Percentiles rank a stretch among this genome's conserved stretches.
Conservation (phyloP, 2,888 invertebrate genomes). For the Stratiomys singularior region DNA sequence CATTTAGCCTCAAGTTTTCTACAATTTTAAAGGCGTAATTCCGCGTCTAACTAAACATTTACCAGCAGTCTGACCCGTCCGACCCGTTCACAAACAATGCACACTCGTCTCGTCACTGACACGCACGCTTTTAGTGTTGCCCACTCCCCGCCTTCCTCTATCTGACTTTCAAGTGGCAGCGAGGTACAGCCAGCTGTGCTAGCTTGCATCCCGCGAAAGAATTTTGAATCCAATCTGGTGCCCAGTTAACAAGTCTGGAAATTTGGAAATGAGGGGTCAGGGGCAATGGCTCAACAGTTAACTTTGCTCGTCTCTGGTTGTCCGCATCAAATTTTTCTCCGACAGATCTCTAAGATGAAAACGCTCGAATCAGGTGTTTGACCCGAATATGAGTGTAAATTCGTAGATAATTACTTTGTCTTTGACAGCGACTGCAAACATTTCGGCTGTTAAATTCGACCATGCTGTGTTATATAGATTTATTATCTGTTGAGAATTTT, state of each 20-base stretch:
- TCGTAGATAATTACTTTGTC: no score
- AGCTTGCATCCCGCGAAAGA: not conserved
- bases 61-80: not conserved
- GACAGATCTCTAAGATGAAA: not conserved
- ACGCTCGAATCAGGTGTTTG: not conserved
- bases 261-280: constrained; percentile 8
- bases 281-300: not conserved
- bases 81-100: constrained; percentile 17
- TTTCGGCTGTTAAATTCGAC: no score
- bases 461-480: no score
- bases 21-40: not conserved
- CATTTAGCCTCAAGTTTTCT: constrained; percentile 55
- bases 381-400: not conserved
- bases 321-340: not conserved
- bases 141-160: constrained; percentile 1
- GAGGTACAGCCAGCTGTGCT: constrained; percentile 12
- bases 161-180: constrained; percentile 36
- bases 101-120: constrained; percentile 48
- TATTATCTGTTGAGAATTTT: no score
- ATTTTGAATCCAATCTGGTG: no score
- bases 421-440: no score
- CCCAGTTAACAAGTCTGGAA: not conserved
- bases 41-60: constrained; percentile 23
- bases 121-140: constrained; percentile 50
- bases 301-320: not conserved